These are phyloP conservation scores for Zaprionus davidi DNA, from an alignment of 1,140 invertebrate species.

Conservation along the genomic window DNA sequence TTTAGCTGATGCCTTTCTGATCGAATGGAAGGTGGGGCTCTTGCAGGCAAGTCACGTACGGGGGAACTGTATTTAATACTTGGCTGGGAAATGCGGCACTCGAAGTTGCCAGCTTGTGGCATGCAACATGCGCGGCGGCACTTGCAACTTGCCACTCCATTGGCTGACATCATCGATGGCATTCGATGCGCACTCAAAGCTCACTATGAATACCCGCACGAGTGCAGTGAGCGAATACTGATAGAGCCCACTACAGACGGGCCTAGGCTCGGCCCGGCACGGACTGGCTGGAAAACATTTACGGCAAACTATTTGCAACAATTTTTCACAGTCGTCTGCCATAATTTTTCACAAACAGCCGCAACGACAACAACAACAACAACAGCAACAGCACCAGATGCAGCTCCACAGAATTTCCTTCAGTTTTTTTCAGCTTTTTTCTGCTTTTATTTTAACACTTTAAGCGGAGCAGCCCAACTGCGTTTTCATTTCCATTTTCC, in stretches of 20 bases:
- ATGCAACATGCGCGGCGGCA: conserved; percentile 5
- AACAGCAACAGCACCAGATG: conserved; percentile 23
- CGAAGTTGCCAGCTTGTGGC: conserved; percentile 2
- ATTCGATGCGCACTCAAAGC: conserved; percentile 50
- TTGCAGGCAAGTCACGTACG: background rate
- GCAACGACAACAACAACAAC: no score
- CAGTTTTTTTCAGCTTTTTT: conserved; percentile 16
- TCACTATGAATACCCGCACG: conserved; percentile 29
- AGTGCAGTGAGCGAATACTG: conserved; percentile 35
- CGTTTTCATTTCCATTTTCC: conserved; percentile 77
- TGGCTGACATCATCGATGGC: conserved; percentile 68
- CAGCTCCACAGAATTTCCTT: conserved; percentile 36
- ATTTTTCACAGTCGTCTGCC: conserved; percentile 81
- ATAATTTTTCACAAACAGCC: conserved; percentile 77
- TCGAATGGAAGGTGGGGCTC: background rate
- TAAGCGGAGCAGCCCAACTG: conserved; percentile 54
- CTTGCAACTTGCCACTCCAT: conserved; percentile 50
- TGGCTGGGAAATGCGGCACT: background rate
- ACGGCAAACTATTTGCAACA: conserved; percentile 81
- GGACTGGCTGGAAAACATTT: conserved; percentile 62
- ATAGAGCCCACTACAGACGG: conserved; percentile 28
- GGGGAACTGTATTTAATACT: background rate
- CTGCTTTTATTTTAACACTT: conserved; percentile 80
- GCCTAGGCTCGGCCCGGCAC: conserved; percentile 37
- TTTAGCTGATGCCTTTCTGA: background rate